phyloP scores from a whole-genome alignment of 2,888 invertebrate species.

The Argyresthia albistria region DNA sequence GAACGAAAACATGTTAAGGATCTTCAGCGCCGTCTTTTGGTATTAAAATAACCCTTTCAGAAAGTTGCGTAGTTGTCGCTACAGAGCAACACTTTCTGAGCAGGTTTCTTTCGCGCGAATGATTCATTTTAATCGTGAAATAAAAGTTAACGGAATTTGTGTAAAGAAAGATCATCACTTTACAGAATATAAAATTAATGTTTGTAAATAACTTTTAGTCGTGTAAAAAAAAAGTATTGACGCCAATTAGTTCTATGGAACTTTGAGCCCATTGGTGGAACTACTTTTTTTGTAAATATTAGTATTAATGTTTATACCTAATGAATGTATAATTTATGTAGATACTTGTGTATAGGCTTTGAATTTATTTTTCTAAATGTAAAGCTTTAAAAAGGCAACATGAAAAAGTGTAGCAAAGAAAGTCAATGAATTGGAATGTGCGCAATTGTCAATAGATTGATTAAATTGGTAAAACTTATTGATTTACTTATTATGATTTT shows the following conservation, averaged over 20 bases:
- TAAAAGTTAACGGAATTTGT: not conserved
- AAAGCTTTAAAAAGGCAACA: slow-evolving; percentile 1
- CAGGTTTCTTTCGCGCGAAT: not conserved
- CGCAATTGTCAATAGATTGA: slow-evolving; percentile 30
- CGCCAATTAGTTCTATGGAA: slow-evolving; percentile 46
- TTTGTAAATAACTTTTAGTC: not conserved
- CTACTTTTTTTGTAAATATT: slow-evolving; percentile 35
- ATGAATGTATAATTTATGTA: not conserved
- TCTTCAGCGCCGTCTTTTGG: too few species aligned
- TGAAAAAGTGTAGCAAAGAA: slow-evolving; percentile 5
- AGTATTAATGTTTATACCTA: not conserved
- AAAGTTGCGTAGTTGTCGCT: too few species aligned
- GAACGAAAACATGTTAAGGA: too few species aligned
- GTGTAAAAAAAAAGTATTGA: slow-evolving; percentile 31
- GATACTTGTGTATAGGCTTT: not conserved
- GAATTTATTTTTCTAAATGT: slow-evolving; percentile 6
- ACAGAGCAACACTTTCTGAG: too few species aligned
- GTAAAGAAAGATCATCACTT: not conserved
- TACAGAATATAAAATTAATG: not conserved
- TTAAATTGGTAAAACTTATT: too few species aligned
- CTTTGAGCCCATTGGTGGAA: slow-evolving; percentile 61
- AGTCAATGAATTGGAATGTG: slow-evolving; percentile 44
- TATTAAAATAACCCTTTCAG: too few species aligned
- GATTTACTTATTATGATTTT: too few species aligned
- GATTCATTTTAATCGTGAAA: not conserved